These are phyloP conservation scores for Nannobrachium achirus DNA, from an alignment of 2,113 vertebrate genomes.

Conservation along the genomic window DNA sequence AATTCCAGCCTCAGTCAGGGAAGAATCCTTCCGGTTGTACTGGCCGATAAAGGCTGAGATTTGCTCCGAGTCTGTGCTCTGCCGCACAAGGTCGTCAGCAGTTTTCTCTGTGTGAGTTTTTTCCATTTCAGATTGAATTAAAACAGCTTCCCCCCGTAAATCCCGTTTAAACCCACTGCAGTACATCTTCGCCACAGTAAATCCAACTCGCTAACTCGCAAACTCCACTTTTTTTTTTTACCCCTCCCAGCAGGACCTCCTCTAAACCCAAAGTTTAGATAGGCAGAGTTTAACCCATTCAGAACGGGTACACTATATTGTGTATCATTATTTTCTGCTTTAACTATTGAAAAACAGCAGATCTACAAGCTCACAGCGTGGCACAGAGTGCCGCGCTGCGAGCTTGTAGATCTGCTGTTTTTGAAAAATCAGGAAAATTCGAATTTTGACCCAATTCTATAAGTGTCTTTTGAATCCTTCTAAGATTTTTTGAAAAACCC, in stretches of 20 bases:
- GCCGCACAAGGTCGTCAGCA: neutral
- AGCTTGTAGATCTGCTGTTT: too few relatives aligned
- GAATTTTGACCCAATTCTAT: too few relatives aligned
- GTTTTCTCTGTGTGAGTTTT: neutral
- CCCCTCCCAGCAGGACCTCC: neutral
- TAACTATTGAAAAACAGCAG: too few relatives aligned
- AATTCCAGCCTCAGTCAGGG: neutral
- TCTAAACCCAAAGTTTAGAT: slow-evolving; percentile 12
- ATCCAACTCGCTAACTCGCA: neutral
- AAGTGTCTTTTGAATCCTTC: too few relatives aligned
- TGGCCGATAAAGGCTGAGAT: neutral
- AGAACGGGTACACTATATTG: too few relatives aligned
- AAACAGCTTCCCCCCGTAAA: neutral
- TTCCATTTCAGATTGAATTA: neutral
- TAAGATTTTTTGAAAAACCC: too few relatives aligned
- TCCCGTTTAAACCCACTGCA: neutral
- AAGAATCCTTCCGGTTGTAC: neutral
- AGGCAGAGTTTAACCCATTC: neutral
- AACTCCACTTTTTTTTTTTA: neutral
- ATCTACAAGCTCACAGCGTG: too few relatives aligned
- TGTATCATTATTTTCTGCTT: too few relatives aligned
- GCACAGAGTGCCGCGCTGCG: too few relatives aligned
- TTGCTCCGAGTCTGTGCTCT: neutral
- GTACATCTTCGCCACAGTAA: neutral
- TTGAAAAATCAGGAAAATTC: too few relatives aligned